These are phyloP conservation scores for Porites evermanni DNA, from an alignment of 92 coral and sea anemone species.

Conservation along the genomic window DNA sequence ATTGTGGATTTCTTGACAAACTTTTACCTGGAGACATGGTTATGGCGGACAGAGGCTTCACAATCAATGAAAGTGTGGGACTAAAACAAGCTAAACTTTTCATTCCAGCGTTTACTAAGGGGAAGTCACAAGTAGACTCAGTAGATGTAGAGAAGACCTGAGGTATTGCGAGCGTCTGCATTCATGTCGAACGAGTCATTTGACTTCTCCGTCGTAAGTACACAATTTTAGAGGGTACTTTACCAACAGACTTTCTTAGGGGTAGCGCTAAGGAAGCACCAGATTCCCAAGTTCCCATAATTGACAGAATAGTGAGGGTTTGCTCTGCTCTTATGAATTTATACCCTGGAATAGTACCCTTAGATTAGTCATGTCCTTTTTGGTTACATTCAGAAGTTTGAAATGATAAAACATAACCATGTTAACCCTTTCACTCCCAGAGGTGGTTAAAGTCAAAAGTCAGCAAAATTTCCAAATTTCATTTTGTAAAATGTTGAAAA, in stretches of 20 bases:
- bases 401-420: constrained; percentile 4
- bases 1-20: too few species aligned
- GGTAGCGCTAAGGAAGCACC: constrained; percentile 34
- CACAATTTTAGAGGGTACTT: constrained; percentile 61
- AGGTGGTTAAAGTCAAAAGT: too few species aligned
- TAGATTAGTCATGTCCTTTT: constrained; percentile 37
- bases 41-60: too few species aligned
- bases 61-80: too few species aligned
- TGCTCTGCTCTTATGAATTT: constrained; percentile 71
- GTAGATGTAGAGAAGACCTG: too few species aligned
- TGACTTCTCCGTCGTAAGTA: constrained; percentile 65
- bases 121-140: too few species aligned
- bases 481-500: too few species aligned
- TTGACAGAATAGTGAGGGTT: constrained; percentile 7
- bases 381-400: constrained; percentile 2
- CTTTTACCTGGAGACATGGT: too few species aligned
- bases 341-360: constrained; percentile 64
- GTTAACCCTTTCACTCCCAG: not conserved
- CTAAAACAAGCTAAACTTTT: too few species aligned
- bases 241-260: constrained; percentile 60
- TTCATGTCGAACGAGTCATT: constrained; percentile 25
- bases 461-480: too few species aligned
- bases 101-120: too few species aligned
- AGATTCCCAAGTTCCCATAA: constrained; percentile 35
- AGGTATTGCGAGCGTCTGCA: too few species aligned